Conservation (phyloP, 2,113 vertebrate genomes). For the Muntiacus reevesi region DNA sequence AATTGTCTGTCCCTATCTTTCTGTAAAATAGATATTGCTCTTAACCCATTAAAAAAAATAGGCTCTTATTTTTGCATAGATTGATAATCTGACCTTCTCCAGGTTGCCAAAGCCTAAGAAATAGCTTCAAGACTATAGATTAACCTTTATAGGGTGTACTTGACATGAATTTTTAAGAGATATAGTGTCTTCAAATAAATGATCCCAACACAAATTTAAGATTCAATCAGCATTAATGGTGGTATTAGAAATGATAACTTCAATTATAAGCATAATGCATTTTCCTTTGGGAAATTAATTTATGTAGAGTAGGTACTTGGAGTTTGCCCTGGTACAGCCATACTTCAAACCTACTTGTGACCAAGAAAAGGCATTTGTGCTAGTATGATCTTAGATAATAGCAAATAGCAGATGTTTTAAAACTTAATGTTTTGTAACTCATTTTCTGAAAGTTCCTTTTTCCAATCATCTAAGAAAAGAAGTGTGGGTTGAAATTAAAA, state of each 20-base stretch:
- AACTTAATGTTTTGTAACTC: not conserved
- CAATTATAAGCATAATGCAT: constrained; percentile 68
- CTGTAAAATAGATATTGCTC: not conserved
- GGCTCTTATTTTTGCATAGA: constrained; percentile 57
- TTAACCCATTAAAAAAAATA: not conserved
- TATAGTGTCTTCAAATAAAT: constrained; percentile 65
- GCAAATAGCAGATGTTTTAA: constrained; percentile 32
- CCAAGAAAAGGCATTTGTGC: constrained; percentile 42
- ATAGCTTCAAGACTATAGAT: constrained; percentile 68
- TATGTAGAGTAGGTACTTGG: constrained; percentile 69
- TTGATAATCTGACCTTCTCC: constrained; percentile 64
- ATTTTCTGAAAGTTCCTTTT: constrained; percentile 40
- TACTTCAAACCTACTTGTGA: constrained; percentile 51
- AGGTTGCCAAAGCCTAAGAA: constrained; percentile 54
- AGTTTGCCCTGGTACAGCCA: constrained; percentile 54
- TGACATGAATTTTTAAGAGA: constrained; percentile 72
- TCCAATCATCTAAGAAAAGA: not conserved
- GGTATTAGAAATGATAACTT: constrained; percentile 72
- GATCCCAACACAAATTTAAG: constrained; percentile 71
- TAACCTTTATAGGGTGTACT: constrained; percentile 63
- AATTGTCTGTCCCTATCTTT: not conserved
- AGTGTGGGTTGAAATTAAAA: constrained; percentile 26
- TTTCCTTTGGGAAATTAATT: constrained; percentile 71
- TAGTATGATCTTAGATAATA: constrained; percentile 47
- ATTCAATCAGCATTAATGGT: constrained; percentile 75